phyloP scores from a whole-genome alignment of 2,113 vertebrate species.

The Athene cunicularia region DNA sequence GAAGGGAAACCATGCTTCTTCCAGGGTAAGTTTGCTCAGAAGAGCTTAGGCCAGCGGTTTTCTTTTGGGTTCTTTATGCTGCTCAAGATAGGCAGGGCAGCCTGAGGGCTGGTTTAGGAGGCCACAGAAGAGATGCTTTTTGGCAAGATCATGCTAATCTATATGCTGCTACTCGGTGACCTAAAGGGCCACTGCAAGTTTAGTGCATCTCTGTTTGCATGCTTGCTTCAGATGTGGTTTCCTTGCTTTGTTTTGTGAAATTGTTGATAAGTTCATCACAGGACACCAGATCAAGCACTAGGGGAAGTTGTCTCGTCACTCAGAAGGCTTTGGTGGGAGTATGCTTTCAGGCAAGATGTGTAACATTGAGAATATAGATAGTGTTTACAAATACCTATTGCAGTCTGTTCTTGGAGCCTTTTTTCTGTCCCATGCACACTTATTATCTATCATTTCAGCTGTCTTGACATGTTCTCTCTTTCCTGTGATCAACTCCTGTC shows the following conservation, averaged over 20 bases:
- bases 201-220: background rate
- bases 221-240: background rate
- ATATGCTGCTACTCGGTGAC: background rate
- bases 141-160: background rate
- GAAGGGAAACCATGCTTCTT: background rate
- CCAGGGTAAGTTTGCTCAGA: background rate
- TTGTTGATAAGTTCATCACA: background rate
- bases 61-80: background rate
- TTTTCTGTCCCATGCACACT: background rate
- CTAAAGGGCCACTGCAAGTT: background rate
- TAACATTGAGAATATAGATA: background rate
- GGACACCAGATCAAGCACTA: background rate
- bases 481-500: background rate
- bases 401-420: background rate
- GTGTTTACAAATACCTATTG: background rate
- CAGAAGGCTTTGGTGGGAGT: background rate
- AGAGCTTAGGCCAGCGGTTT: background rate
- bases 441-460: background rate
- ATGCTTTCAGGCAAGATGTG: background rate
- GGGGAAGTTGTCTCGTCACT: background rate
- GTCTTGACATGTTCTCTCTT: background rate
- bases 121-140: background rate
- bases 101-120: background rate
- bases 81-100: background rate
- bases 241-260: background rate